Conservation (phyloP, 2,113 vertebrate genomes). For the Haliaeetus leucogaster region DNA sequence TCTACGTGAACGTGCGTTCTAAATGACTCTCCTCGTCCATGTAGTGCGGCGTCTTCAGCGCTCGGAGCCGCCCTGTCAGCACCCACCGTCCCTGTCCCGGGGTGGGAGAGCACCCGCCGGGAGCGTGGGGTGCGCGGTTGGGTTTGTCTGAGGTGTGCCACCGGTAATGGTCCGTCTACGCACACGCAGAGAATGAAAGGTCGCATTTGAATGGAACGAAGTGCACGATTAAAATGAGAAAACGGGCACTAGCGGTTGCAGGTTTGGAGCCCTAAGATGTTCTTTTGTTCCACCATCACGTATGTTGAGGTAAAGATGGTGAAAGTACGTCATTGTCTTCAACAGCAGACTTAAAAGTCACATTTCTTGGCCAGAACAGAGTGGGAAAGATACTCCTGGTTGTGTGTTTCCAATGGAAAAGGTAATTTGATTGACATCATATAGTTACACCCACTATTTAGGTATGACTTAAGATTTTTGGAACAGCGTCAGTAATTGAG, state of each 20-base stretch:
- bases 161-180: fast-evolving
- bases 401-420: neutral
- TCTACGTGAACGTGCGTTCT: fast-evolving
- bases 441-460: neutral
- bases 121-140: fast-evolving
- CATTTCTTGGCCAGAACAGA: neutral
- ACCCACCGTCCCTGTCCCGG: too few species aligned
- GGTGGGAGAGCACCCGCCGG: neutral
- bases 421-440: neutral
- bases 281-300: fast-evolving
- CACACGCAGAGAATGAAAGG: fast-evolving
- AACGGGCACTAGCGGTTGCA: fast-evolving
- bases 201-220: fast-evolving
- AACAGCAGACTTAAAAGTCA: too few species aligned
- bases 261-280: neutral
- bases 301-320: neutral
- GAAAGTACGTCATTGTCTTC: fast-evolving
- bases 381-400: neutral
- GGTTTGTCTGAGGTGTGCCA: neutral
- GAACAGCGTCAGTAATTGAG: neutral
- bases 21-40: too few species aligned
- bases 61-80: neutral
- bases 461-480: neutral
- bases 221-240: neutral
- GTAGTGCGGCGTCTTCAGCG: neutral